Conservation (phyloP, 2,888 invertebrate species). For the Formica aserva region DNA sequence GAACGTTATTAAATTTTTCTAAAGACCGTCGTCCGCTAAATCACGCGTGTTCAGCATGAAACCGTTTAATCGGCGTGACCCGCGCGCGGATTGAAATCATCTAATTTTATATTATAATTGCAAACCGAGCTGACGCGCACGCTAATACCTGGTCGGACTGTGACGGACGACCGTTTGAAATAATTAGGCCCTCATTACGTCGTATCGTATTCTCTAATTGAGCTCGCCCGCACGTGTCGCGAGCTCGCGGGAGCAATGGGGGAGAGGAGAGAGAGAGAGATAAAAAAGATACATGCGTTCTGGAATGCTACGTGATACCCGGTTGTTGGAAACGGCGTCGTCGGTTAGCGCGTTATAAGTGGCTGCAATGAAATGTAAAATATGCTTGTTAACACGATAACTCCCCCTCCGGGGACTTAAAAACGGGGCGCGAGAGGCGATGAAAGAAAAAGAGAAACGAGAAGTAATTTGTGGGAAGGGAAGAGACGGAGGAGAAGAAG, state of each 20-base stretch:
- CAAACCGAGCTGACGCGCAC: conserved; percentile 45
- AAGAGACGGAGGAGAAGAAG: conserved; percentile 18
- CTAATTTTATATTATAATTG: conserved; percentile 55
- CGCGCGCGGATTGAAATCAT: conserved; percentile 13
- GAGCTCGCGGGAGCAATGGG: background rate
- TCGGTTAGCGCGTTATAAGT: conserved; percentile 80
- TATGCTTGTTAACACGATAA: conserved; percentile 82
- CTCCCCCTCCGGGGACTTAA: conserved; percentile 47
- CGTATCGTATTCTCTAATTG: conserved; percentile 46
- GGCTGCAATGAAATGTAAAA: conserved; percentile 84
- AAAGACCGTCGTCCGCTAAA: background rate
- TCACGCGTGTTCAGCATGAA: conserved; percentile 12
- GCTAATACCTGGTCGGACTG: conserved; percentile 23
- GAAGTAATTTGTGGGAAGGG: conserved; percentile 43
- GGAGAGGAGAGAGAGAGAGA: background rate
- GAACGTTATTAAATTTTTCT: conserved; percentile 26
- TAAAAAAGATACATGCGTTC: conserved; percentile 30
- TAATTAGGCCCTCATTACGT: conserved; percentile 59
- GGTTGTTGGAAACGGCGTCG: conserved; percentile 63
- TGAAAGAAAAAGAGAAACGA: conserved; percentile 42
- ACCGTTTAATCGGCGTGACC: conserved; percentile 29
- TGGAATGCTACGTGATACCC: conserved; percentile 71
- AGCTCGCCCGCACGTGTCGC: conserved; percentile 59
- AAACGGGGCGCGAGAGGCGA: conserved; percentile 23
- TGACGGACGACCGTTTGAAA: conserved; percentile 42